phyloP scores from a whole-genome alignment of 2,797 vertebrate species.

The Carduelis carduelis region DNA sequence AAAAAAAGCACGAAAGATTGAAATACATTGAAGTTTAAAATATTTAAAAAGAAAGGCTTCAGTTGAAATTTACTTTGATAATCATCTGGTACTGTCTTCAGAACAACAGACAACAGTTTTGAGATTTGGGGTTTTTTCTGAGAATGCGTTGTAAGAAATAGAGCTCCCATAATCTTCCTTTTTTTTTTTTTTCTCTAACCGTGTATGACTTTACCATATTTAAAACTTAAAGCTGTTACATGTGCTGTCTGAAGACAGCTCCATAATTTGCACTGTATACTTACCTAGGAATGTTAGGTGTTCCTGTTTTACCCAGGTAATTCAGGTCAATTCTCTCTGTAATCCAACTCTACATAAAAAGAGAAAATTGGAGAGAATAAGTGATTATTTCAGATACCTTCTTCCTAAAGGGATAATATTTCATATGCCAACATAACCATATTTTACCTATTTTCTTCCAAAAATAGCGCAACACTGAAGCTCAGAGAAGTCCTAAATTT shows the following conservation, averaged over 20 bases:
- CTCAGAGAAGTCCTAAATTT: background rate
- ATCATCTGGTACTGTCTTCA: background rate
- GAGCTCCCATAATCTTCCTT: background rate
- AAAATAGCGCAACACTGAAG: background rate
- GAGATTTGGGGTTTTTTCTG: background rate
- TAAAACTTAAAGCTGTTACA: background rate
- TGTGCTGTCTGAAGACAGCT: background rate
- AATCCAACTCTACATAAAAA: background rate
- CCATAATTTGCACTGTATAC: background rate
- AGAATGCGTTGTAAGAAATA: background rate
- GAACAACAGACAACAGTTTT: background rate
- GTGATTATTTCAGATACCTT: background rate
- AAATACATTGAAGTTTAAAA: background rate
- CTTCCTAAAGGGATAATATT: background rate
- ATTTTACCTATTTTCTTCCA: background rate
- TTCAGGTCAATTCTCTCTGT: background rate
- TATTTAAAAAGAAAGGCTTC: background rate
- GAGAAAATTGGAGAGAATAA: background rate
- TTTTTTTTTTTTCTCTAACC: background rate
- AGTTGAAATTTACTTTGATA: background rate
- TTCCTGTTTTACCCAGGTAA: background rate
- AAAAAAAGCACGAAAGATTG: background rate
- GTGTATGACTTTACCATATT: background rate
- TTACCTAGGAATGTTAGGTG: background rate
- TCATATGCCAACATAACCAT: background rate